These are phyloP conservation scores for Gastrophysa polygoni DNA, from an alignment of 2,888 invertebrate species.

Conservation along the genomic window DNA sequence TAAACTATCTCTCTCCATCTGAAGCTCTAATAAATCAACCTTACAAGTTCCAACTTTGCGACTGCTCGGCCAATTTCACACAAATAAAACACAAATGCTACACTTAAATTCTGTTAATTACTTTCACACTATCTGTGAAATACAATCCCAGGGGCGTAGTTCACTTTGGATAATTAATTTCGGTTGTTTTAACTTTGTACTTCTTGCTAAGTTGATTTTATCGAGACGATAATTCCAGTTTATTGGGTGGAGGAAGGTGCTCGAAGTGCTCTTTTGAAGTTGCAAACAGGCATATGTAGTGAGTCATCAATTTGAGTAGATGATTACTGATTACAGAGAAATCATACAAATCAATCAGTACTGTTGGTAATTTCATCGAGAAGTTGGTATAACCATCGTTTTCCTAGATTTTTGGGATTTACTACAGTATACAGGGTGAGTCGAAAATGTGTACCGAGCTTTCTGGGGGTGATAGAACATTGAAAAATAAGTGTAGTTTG, in stretches of 20 bases:
- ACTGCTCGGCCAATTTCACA: conserved; percentile 29
- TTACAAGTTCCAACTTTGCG: conserved; percentile 20
- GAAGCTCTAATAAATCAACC: conserved; percentile 30
- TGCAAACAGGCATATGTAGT: too few species aligned
- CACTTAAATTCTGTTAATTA: conserved; percentile 35
- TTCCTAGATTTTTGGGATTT: too few species aligned
- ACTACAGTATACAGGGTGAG: too few species aligned
- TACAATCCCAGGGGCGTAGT: conserved; percentile 27
- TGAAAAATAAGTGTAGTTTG: too few species aligned
- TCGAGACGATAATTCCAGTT: conserved; percentile 10
- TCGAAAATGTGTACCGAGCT: too few species aligned
- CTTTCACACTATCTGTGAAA: conserved; percentile 34
- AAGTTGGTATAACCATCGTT: too few species aligned
- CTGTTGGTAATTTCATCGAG: too few species aligned
- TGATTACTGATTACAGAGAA: too few species aligned
- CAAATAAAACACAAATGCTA: conserved; percentile 29
- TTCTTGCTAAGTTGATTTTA: conserved; percentile 10
- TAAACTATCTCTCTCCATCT: conserved; percentile 29
- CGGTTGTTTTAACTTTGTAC: conserved; percentile 17
- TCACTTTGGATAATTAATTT: conserved; percentile 31
- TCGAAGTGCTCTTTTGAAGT: background rate
- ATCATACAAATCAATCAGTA: too few species aligned
- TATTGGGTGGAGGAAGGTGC: conserved; percentile 6
- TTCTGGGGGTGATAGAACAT: too few species aligned
- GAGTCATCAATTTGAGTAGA: too few species aligned